phyloP scores from a whole-genome alignment of 53 echinoderm and acorn worm species.

The Luidia sarsii region DNA sequence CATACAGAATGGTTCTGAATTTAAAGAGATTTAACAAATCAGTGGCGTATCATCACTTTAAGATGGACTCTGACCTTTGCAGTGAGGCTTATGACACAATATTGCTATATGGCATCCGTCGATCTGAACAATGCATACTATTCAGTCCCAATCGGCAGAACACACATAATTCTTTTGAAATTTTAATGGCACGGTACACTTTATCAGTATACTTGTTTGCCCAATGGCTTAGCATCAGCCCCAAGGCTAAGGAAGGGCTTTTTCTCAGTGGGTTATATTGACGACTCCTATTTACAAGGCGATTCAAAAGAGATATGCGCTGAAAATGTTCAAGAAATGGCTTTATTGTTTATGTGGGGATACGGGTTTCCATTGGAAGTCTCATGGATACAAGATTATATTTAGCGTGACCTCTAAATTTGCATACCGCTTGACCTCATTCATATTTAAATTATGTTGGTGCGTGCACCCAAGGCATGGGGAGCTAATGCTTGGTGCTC shows the following conservation, averaged over 20 bases:
- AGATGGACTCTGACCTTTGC: constrained; percentile 63
- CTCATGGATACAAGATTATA: no score
- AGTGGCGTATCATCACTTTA: constrained; percentile 66
- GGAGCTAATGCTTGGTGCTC: no score
- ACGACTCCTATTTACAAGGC: constrained; percentile 44
- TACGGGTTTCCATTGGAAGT: no score
- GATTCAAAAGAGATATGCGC: constrained; percentile 37
- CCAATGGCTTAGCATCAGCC: constrained; percentile 59
- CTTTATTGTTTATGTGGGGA: no score
- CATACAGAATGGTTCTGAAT: constrained; percentile 61
- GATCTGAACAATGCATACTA: constrained; percentile 70
- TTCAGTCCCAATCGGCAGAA: constrained; percentile 43
- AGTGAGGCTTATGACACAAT: constrained; percentile 40
- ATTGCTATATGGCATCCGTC: constrained; percentile 62
- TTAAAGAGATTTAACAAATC: constrained; percentile 60
- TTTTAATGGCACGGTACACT: constrained; percentile 16
- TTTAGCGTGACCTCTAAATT: no score
- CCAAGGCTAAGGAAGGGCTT: constrained; percentile 7
- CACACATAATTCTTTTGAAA: constrained; percentile 23
- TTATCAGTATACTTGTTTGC: constrained; percentile 53
- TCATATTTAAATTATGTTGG: no score
- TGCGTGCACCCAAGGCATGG: no score
- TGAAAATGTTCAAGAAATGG: constrained; percentile 16
- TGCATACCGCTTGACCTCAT: no score
- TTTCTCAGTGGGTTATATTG: constrained; percentile 27